These are phyloP conservation scores for Sternotherus odoratus DNA, from an alignment of 2,797 vertebrate species.

Conservation along the genomic window DNA sequence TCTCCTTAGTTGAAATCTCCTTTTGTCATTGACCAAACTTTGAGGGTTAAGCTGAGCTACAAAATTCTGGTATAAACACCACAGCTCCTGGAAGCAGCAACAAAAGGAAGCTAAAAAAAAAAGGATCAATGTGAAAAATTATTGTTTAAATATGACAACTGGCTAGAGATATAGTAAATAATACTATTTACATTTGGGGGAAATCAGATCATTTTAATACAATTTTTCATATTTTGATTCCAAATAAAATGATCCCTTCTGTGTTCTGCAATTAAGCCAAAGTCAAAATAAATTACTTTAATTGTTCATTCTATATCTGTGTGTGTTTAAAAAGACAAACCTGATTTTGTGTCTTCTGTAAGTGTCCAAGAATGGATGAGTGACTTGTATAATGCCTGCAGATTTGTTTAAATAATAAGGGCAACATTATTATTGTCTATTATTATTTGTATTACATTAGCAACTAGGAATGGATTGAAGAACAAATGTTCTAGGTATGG, in stretches of 20 bases:
- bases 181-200: slow-evolving; percentile 74
- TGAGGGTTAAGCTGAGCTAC: background rate
- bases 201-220: slow-evolving; percentile 74
- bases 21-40: slow-evolving; percentile 5
- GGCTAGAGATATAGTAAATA: slow-evolving; percentile 70
- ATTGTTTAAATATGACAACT: slow-evolving; percentile 72
- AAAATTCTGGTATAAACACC: slow-evolving; percentile 30
- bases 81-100: slow-evolving; percentile 46
- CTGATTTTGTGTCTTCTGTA: slow-evolving; percentile 59
- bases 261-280: slow-evolving; percentile 73
- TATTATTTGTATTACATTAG: no score
- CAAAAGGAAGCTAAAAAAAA: slow-evolving; percentile 75
- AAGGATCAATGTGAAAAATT: slow-evolving; percentile 71
- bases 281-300: slow-evolving; percentile 69
- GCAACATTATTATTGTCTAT: no score
- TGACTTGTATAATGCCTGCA: slow-evolving; percentile 37
- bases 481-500: no score
- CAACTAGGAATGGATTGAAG: no score
- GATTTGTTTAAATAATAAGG: no score
- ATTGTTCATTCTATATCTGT: slow-evolving; percentile 68
- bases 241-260: slow-evolving; percentile 72
- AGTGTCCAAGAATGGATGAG: slow-evolving; percentile 56
- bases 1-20: slow-evolving; percentile 3
- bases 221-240: slow-evolving; percentile 75
- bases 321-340: slow-evolving; percentile 65